phyloP scores from a whole-genome alignment of 2,888 invertebrate genomes.

The Petrophora chlorosata region DNA sequence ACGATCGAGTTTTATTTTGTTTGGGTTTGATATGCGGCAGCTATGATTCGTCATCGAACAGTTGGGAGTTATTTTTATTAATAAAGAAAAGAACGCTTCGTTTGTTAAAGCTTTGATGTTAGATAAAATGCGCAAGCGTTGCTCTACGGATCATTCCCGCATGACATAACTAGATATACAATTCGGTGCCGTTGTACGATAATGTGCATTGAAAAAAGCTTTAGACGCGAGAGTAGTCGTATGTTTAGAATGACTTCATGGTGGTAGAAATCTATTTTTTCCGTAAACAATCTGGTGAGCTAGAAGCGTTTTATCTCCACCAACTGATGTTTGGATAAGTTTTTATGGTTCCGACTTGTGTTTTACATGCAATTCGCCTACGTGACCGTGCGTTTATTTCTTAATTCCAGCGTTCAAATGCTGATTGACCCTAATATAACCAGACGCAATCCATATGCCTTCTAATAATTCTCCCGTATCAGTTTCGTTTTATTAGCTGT shows the following conservation, averaged over 20 bases:
- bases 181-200: conserved; percentile 41
- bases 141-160: conserved; percentile 38
- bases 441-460: conserved; percentile 27
- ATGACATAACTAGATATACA: conserved; percentile 40
- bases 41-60: conserved; percentile 4
- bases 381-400: conserved; percentile 28
- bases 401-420: conserved; percentile 26
- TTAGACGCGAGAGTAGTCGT: conserved; percentile 34
- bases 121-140: conserved; percentile 40
- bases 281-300: conserved; percentile 41
- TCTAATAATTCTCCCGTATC: conserved; percentile 35
- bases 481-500: conserved; percentile 29
- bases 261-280: conserved; percentile 49
- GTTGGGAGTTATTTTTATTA: too few relatives aligned
- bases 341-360: conserved; percentile 36
- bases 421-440: conserved; percentile 34
- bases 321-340: conserved; percentile 33
- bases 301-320: conserved; percentile 33
- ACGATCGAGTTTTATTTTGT: conserved; percentile 46
- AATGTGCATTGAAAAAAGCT: conserved; percentile 42
- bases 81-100: conserved; percentile 1
- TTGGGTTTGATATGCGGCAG: conserved; percentile 38
- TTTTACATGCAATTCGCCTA: conserved; percentile 30
- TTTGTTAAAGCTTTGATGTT: conserved; percentile 20
- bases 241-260: conserved; percentile 41